These are phyloP conservation scores for Salticus scenicus DNA, from an alignment of 2,888 invertebrate species.

Conservation along the genomic window DNA sequence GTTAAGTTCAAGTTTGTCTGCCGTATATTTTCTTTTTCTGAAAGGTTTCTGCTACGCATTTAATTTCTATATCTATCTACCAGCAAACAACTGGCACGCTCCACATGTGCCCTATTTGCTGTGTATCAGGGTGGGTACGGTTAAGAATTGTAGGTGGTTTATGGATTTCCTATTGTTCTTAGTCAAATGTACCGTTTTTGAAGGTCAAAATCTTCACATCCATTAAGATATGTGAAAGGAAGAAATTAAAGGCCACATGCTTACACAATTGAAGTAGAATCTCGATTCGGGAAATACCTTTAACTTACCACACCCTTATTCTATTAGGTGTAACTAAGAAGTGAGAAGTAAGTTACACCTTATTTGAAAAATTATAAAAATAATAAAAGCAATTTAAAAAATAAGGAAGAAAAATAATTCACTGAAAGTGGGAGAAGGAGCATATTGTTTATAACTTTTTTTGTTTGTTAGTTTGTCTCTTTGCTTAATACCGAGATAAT, in stretches of 20 bases:
- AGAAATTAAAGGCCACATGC: background rate
- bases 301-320: background rate
- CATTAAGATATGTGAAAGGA: background rate
- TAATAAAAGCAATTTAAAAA: too few species aligned
- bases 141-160: background rate
- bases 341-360: too few species aligned
- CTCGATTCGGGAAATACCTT: background rate
- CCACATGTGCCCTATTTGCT: background rate
- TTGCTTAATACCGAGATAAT: too few species aligned
- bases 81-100: background rate
- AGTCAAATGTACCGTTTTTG: background rate
- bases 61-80: background rate
- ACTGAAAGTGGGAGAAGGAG: too few species aligned
- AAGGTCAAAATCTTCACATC: background rate
- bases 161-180: slow-evolving; percentile 8
- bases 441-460: too few species aligned
- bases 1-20: slow-evolving; percentile 9
- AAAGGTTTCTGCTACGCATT: background rate
- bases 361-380: too few species aligned
- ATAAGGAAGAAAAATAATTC: too few species aligned
- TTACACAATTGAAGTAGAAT: background rate
- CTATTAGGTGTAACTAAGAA: too few species aligned
- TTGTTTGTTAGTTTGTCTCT: too few species aligned
- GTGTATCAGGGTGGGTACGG: slow-evolving; percentile 6
- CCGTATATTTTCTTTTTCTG: background rate